These are phyloP conservation scores for Henicopernis longicauda DNA, from an alignment of 2,113 vertebrate genomes.

Conservation along the genomic window DNA sequence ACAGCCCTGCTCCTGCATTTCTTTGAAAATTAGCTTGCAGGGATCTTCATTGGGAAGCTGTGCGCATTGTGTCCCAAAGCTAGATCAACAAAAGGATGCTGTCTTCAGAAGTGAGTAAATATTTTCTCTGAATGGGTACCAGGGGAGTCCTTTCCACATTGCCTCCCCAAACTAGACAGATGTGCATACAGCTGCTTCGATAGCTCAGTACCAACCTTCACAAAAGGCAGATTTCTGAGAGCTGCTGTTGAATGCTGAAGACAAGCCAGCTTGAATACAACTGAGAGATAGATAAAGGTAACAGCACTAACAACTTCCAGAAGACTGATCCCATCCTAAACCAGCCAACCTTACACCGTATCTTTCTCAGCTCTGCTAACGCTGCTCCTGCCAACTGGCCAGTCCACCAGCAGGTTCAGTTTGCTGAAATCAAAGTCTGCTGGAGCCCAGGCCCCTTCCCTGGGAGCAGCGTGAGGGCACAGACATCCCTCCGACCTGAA, in stretches of 20 bases:
- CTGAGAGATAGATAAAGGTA: background rate
- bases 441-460: background rate
- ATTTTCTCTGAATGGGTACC: background rate
- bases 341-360: fast-evolving
- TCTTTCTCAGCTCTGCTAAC: background rate
- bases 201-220: background rate
- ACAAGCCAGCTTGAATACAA: background rate
- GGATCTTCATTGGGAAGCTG: background rate
- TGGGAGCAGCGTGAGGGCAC: background rate
- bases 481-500: background rate
- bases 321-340: background rate
- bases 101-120: background rate
- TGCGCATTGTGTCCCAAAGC: background rate
- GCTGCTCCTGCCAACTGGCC: background rate
- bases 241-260: background rate
- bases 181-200: background rate
- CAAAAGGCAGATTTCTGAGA: background rate
- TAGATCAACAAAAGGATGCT: background rate
- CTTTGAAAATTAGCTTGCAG: background rate
- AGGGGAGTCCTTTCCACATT: background rate
- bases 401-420: background rate
- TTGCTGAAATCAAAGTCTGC: background rate
- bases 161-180: background rate
- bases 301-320: background rate
- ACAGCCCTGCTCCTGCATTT: background rate